Conservation (phyloP, 2,113 vertebrate species). For the Sylvia atricapilla region DNA sequence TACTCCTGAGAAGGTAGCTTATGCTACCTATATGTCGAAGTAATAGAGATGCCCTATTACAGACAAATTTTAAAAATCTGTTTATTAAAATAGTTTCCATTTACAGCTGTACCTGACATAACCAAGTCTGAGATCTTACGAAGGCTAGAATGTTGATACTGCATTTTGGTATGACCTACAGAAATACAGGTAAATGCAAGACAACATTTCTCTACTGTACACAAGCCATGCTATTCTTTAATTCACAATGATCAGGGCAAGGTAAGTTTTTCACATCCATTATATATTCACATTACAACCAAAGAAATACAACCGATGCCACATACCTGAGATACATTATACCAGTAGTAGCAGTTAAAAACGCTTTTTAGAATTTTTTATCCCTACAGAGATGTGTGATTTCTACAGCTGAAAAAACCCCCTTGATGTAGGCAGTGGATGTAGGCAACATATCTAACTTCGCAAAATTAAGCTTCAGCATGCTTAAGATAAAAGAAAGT, state of each 20-base stretch:
- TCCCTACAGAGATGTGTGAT: not conserved
- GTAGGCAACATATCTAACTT: not conserved
- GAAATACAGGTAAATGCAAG: not conserved
- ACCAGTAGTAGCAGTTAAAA: constrained; percentile 11
- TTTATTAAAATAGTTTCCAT: constrained; percentile 41
- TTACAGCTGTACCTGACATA: constrained; percentile 17
- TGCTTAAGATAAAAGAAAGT: not conserved
- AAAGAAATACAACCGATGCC: not conserved
- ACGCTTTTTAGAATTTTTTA: not conserved
- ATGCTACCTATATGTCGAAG: not conserved
- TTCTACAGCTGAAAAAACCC: not conserved
- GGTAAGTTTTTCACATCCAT: not conserved
- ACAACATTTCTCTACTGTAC: not conserved
- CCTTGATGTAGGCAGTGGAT: not conserved
- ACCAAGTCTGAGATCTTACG: not conserved
- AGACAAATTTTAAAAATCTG: not conserved
- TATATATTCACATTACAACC: constrained; percentile 43
- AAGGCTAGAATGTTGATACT: not conserved
- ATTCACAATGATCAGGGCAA: constrained; percentile 9
- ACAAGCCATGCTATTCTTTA: not conserved
- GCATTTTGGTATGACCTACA: not conserved
- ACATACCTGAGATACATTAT: constrained; percentile 48
- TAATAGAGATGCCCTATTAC: not conserved
- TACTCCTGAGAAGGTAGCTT: constrained; percentile 16
- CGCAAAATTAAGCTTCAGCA: not conserved